Conservation (phyloP, 2,113 vertebrate genomes). For the Abramis brama region DNA sequence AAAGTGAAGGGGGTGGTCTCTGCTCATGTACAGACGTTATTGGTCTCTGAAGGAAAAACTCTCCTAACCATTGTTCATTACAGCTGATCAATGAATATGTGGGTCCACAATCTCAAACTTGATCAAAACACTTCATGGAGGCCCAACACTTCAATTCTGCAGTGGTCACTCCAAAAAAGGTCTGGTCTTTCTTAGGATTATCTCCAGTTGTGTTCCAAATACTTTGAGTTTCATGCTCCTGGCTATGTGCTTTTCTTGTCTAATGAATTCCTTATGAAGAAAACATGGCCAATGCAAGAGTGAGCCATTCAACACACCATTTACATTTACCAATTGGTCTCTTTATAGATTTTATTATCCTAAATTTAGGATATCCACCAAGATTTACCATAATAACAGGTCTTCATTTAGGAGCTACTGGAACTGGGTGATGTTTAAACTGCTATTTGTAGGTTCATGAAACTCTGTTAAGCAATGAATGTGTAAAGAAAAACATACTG, state of each 20-base stretch:
- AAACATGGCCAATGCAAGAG: conserved; percentile 24
- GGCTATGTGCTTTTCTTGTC: conserved; percentile 52
- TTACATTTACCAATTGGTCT: conserved; percentile 38
- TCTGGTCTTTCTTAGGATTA: conserved; percentile 57
- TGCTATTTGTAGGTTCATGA: conserved; percentile 3
- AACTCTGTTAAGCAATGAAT: conserved; percentile 2
- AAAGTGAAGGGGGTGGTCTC: neutral
- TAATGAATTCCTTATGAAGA: conserved; percentile 62
- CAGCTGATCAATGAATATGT: conserved; percentile 10
- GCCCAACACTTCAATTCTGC: conserved; percentile 7
- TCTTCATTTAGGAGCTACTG: conserved; percentile 11
- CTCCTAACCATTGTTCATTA: conserved; percentile 43
- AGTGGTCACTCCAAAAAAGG: conserved; percentile 33
- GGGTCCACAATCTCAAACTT: neutral
- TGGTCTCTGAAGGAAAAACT: neutral
- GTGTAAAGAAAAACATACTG: neutral
- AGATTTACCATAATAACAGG: conserved; percentile 28
- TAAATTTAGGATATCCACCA: conserved; percentile 21
- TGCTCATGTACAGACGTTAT: neutral
- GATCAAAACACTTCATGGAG: conserved; percentile 5
- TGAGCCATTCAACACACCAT: conserved; percentile 31
- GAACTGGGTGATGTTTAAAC: neutral
- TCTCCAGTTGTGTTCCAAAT: conserved; percentile 35
- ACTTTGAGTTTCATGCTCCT: conserved; percentile 38
- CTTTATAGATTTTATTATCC: conserved; percentile 8